Conservation (phyloP, 2,797 vertebrate species). For the Corythornis leucogaster region DNA sequence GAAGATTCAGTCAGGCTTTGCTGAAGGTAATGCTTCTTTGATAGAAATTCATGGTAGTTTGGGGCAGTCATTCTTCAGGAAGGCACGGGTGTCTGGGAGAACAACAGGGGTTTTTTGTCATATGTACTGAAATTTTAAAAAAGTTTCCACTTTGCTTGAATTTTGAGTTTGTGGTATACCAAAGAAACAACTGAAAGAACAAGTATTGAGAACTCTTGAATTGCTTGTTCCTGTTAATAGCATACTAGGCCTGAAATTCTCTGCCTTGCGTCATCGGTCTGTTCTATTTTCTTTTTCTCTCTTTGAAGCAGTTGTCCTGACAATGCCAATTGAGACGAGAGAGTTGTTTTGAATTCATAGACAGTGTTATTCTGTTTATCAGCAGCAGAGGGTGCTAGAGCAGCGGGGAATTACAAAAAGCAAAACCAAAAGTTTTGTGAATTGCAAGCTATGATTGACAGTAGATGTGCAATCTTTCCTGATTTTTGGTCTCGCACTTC, state of each 20-base stretch:
- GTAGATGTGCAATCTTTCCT: not conserved
- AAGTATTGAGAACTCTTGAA: not conserved
- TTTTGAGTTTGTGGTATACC: not conserved
- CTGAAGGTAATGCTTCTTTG: constrained; percentile 84
- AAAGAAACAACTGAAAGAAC: not conserved
- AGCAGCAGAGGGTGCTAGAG: constrained; percentile 56
- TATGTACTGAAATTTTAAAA: not conserved
- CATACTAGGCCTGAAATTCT: not conserved
- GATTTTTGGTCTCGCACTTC: not conserved
- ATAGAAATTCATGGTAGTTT: not conserved
- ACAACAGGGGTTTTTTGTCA: not conserved
- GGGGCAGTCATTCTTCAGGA: not conserved
- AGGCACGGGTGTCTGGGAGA: not conserved
- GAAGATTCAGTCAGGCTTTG: constrained; percentile 95
- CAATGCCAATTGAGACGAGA: not conserved
- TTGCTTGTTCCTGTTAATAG: not conserved
- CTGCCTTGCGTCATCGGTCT: not conserved
- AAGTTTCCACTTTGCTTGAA: not conserved
- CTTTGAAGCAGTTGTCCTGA: not conserved
- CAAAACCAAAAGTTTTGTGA: not conserved
- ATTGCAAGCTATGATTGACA: not conserved
- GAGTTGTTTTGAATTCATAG: not conserved
- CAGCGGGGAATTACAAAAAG: not conserved
- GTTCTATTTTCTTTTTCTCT: not conserved
- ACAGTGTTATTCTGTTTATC: not conserved